Base-by-base conservation (phyloP, 2,113 vertebrate genomes). In the Tychaedon coryphoeus region DNA sequence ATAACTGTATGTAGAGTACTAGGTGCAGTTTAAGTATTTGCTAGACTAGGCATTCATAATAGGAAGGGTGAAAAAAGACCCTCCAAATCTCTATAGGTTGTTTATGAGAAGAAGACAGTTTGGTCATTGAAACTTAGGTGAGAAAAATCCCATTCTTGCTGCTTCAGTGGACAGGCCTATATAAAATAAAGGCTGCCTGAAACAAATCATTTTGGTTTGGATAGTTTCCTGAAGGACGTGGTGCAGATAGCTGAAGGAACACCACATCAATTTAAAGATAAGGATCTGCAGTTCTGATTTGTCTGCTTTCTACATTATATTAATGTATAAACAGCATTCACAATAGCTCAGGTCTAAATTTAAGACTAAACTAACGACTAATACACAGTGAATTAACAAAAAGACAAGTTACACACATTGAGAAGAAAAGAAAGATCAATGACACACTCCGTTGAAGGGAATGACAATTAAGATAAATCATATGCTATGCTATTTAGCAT, bases 381-480 rank as follows among this genome's bases (percentile, higher is more conserved):
- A 79, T 33, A 79, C 5, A 51, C 5, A 40, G 23, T 40, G 34
- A 96, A 94, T 70, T 88, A 92, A 70, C 54, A 90, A 77, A 91
- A 77, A 95, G 66, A 72, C 69, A 48, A 86, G 67, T 90, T 82
- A 42, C 48, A 79, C 1, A 1, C 19, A 26, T 70, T 56, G 62
- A 38, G 50, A 66, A 51, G 62, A 88, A 73, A 93, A 95, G 42
- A 69, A 95, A 86, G 92, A 95, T 87, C 90, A 75, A 79, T 92
- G 87, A 70, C 34, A 79, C 24, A n/a, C 38, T 76, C 66, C 47
- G 58, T 33, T 92, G 77, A 87, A 95, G 47, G 77, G 62, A 92
- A 92, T 57, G 50, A 84, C 90, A 82, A 95, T 94, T 91, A 96
- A 93, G 81, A 92, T 88, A 92, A 93, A 93, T 92, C 54, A 75